Conservation (phyloP, 2,797 vertebrate genomes). For the Momotus momota region DNA sequence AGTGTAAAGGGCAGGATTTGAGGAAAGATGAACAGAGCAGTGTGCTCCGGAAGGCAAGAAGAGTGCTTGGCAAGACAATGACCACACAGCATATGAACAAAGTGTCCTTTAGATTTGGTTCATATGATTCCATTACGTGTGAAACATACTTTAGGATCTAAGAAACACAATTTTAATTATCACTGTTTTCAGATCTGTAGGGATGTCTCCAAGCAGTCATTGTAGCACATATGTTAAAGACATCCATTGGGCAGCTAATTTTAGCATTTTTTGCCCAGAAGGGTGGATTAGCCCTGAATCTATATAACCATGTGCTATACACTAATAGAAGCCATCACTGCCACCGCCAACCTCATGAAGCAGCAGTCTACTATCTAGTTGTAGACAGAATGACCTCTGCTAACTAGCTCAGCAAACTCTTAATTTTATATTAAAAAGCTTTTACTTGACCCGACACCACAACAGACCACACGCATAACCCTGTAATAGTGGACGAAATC, state of each 20-base stretch:
- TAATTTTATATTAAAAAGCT: background rate
- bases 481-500: background rate
- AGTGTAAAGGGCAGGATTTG: background rate
- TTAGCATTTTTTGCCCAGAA: background rate
- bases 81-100: constrained; percentile 39
- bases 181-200: constrained; percentile 45
- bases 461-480: background rate
- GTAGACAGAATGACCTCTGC: background rate
- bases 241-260: background rate
- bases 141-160: constrained; percentile 40
- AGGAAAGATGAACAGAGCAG: background rate
- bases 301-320: background rate
- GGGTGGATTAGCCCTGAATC: background rate
- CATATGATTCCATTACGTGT: constrained; percentile 40
- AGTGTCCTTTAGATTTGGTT: constrained; percentile 47
- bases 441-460: background rate
- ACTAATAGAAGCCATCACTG: background rate
- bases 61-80: background rate
- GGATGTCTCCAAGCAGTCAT: constrained; percentile 15
- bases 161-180: constrained; percentile 26
- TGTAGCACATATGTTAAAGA: background rate
- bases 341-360: background rate
- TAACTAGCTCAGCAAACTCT: background rate
- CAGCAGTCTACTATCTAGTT: background rate
- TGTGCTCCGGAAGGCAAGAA: constrained; percentile 2